phyloP scores from a whole-genome alignment of 2,888 invertebrate genomes.

The Nebria brevicollis region DNA sequence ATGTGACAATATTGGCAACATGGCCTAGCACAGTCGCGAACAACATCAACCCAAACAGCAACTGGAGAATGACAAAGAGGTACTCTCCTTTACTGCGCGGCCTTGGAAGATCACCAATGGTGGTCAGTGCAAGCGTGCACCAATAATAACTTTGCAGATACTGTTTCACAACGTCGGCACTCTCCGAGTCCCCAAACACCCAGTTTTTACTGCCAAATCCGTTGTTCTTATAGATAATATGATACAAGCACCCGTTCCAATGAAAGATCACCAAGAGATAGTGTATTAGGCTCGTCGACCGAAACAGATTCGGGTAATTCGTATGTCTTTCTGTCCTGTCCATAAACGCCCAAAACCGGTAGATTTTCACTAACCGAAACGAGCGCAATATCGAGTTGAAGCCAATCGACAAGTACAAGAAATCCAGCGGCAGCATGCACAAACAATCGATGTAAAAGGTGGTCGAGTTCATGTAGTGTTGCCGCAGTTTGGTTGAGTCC shows the following conservation, averaged over 20 bases:
- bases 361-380: conserved; percentile 96
- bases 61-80: conserved; percentile 93
- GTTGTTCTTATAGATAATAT: conserved; percentile 95
- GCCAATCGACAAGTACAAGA: conserved; percentile 96
- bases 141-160: conserved; percentile 98
- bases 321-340: conserved; percentile 98
- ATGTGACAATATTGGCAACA: conserved; percentile 98
- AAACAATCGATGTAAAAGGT: conserved; percentile 99
- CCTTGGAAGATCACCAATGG: conserved; percentile 91
- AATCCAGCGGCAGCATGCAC: conserved; percentile 96
- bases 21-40: conserved; percentile 97
- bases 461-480: conserved; percentile 95
- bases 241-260: conserved; percentile 99
- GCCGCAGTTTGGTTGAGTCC: conserved; percentile 89
- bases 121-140: conserved; percentile 96
- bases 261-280: conserved; percentile 98
- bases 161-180: conserved; percentile 90
- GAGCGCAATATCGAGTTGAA: conserved; percentile 95
- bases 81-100: conserved; percentile 95
- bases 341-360: conserved; percentile 98
- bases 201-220: conserved; percentile 94
- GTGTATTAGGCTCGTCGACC: conserved; percentile 91
- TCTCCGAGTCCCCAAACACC: conserved; percentile 87
- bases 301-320: conserved; percentile 97
- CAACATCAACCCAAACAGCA: conserved; percentile 92